A percentile compares a stretch with the other conserved stretches of the same genome.
These are phyloP conservation scores for Hylaea fasciaria DNA, from an alignment of 2,888 invertebrate genomes.

Conservation along the genomic window DNA sequence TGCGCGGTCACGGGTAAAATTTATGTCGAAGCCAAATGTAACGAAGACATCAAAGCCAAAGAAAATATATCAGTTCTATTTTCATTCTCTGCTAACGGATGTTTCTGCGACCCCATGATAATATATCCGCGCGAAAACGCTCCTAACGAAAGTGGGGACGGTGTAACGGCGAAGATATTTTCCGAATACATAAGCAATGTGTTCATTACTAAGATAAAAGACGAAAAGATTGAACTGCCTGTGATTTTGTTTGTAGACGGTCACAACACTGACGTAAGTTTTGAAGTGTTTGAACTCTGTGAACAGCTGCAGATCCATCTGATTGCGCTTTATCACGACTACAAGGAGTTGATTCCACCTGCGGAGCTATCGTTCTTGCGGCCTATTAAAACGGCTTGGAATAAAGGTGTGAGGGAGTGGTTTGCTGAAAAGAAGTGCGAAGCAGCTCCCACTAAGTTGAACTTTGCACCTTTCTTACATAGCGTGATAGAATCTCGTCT, in stretches of 20 bases:
- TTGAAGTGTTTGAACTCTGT: no score
- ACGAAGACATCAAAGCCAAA: neutral
- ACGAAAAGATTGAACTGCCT: conserved; percentile 33
- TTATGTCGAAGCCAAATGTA: no score
- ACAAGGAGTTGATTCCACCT: neutral
- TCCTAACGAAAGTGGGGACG: no score
- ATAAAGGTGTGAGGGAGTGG: conserved; percentile 5
- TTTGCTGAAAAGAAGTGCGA: conserved; percentile 3
- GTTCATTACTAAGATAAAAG: no score
- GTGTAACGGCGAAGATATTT: no score
- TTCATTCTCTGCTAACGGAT: conserved; percentile 22
- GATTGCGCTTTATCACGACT: neutral
- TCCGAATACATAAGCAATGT: no score
- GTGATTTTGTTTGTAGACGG: no score
- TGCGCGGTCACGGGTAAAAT: conserved; percentile 4
- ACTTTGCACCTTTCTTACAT: conserved; percentile 20
- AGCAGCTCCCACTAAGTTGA: conserved; percentile 1
- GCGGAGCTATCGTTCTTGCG: neutral
- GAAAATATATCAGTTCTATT: conserved; percentile 18
- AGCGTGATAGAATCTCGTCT: conserved; percentile 3
- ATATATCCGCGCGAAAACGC: conserved; percentile 12
- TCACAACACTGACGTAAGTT: no score
- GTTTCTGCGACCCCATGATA: conserved; percentile 22
- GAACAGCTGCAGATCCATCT: no score
- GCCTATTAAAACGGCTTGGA: conserved; percentile 15